These are phyloP conservation scores for Amphibalanus amphitrite DNA, from an alignment of 1,140 invertebrate genomes.

Conservation along the genomic window DNA sequence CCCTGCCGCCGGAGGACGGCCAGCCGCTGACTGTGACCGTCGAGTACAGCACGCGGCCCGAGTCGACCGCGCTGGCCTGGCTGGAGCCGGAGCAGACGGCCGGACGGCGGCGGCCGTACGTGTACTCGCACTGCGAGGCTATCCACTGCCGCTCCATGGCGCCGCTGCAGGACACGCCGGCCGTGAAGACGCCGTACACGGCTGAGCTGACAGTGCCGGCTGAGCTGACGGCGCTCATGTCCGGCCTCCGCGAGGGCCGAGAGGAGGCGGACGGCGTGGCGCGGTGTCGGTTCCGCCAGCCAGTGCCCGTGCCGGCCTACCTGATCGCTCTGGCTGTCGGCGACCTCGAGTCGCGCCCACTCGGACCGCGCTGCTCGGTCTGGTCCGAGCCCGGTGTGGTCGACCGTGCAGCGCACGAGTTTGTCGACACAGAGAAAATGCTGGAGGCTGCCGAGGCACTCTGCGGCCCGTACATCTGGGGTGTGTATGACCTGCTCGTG, in stretches of 20 bases:
- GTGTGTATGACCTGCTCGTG: constrained; percentile 72
- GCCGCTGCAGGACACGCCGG: constrained; percentile 86
- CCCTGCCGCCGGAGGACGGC: too few species aligned
- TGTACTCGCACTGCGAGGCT: constrained; percentile 85
- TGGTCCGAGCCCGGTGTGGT: constrained; percentile 78
- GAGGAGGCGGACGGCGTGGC: constrained; percentile 22
- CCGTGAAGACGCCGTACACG: constrained; percentile 71
- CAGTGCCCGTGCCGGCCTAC: constrained; percentile 35
- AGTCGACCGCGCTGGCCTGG: constrained; percentile 75
- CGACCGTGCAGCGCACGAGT: constrained; percentile 67
- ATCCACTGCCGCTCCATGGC: constrained; percentile 73
- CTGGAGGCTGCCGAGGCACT: constrained; percentile 53
- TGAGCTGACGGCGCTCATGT: constrained; percentile 72
- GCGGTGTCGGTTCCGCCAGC: constrained; percentile 16
- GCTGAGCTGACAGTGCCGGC: constrained; percentile 59
- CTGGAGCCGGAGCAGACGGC: constrained; percentile 66
- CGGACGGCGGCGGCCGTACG: constrained; percentile 67
- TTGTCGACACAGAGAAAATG: constrained; percentile 64
- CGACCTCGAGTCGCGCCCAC: constrained; percentile 48
- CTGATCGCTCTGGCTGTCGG: constrained; percentile 73
- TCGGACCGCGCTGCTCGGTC: constrained; percentile 50
- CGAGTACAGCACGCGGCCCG: constrained; percentile 10
- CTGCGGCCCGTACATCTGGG: constrained; percentile 68
- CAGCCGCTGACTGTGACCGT: too few species aligned
- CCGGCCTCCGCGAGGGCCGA: constrained; percentile 39